Evolutionary conservation across 1,140 invertebrate genomes (phyloP), one percentile per base, ranked within the genome.

Genomic region (Trichonephila clavata): DNA sequence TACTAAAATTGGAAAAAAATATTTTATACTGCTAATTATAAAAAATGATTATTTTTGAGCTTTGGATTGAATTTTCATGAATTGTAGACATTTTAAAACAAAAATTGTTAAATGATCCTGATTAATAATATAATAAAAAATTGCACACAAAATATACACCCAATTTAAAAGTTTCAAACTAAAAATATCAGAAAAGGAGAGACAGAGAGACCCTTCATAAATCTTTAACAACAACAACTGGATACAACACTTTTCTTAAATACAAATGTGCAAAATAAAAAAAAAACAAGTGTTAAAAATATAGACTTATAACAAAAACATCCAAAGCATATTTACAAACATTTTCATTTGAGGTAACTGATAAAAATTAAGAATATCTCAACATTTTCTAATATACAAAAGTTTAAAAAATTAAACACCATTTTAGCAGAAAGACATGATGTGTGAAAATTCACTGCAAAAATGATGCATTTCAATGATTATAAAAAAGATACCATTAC

Each of bases 321-420:
- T 60, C 63, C n/a, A 63, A 86, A 86, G 84, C 59, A 86, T 86
- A 86, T 86, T 86, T 86, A 86, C 84, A 86, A 63, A 63, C 59
- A 86, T 63, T 16, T n/a, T 86, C 18, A 63, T 24, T 32, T 61
- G 59, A 18, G 24, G 8, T 60, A 60, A 86, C 24, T 32, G 84
- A 86, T 24, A 61, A 60, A 60, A 32, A 63, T 13, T 50, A 86
- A 63, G 59, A 60, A 39, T 18, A 24, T 18, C n/a, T n/a, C n/a
- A 86, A 24, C 14, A 60, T 86, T 32, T 77, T 39, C 27, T 32
- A 77, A 24, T 39, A 20, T 77, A 77, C 71, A 77, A 39, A 77
- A 77, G 71, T 39, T 32, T 32, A 39, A 77, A 71, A 77, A 77
- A 68, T 68, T 27, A 68, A 77, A 77, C 71, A 77, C 3, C 27